Conservation (phyloP, 2,797 vertebrate species). For the Paedocypris micromegethes region DNA sequence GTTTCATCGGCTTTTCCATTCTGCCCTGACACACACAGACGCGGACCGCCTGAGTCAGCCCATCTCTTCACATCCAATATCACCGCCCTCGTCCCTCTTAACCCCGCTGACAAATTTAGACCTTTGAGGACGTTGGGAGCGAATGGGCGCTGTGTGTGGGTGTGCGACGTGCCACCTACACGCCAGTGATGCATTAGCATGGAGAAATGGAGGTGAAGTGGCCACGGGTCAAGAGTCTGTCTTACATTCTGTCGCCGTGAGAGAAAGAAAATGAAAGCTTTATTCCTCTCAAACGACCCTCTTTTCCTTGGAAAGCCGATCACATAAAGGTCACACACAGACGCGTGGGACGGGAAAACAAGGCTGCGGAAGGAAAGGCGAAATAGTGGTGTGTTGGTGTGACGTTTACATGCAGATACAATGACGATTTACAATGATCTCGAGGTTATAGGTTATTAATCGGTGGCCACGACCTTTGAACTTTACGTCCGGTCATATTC, state of each 20-base stretch:
- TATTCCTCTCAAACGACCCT: conserved; percentile 40
- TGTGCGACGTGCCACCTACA: conserved; percentile 8
- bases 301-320: conserved; percentile 48
- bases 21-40: conserved; percentile 60
- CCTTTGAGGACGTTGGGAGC: conserved; percentile 48
- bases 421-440: too few species aligned
- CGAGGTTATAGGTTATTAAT: too few species aligned
- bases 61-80: conserved; percentile 59
- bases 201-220: conserved; percentile 9
- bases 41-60: conserved; percentile 66
- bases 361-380: conserved; percentile 49
- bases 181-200: conserved; percentile 22
- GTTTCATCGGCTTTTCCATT: conserved; percentile 65
- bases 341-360: conserved; percentile 21
- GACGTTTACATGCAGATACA: too few species aligned
- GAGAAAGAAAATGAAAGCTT: conserved; percentile 29
- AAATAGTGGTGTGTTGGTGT: background rate
- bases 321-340: conserved; percentile 49
- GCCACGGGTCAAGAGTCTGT: conserved; percentile 23
- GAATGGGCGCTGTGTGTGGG: conserved; percentile 31
- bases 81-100: conserved; percentile 39
- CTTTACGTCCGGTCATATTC: too few species aligned
- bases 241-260: conserved; percentile 33
- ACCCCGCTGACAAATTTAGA: conserved; percentile 56
- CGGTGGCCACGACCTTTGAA: too few species aligned